Percentiles rank a stretch among this genome's conserved stretches.
Evolutionary conservation across 2,113 vertebrate genomes (phyloP).

Genomic region (Rhinogobius similis): DNA sequence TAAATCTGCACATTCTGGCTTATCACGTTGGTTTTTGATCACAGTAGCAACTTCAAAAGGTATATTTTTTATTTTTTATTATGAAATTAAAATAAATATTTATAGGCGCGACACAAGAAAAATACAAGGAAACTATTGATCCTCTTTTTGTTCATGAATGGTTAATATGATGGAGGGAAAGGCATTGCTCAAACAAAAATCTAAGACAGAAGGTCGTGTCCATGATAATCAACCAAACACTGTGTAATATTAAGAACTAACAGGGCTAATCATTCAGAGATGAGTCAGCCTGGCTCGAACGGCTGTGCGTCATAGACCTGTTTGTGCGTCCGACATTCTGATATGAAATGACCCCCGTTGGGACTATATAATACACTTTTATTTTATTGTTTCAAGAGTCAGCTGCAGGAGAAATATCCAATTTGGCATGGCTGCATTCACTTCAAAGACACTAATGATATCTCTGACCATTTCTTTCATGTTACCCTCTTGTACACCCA

Average conservation of each 20-base stretch:
- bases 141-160: too few species aligned
- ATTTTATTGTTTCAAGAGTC: background rate
- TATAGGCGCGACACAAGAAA: too few species aligned
- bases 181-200: background rate
- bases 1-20: too few species aligned
- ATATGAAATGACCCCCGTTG: slow-evolving; percentile 1
- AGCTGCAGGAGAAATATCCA: background rate
- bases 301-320: background rate
- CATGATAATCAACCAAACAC: background rate
- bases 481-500: background rate
- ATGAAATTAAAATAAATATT: too few species aligned
- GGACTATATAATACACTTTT: background rate
- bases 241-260: background rate
- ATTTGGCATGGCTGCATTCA: background rate
- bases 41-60: too few species aligned
- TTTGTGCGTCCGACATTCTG: background rate
- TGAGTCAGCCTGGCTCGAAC: slow-evolving; percentile 4
- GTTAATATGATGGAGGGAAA: background rate
- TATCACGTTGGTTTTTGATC: too few species aligned
- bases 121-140: too few species aligned
- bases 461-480: background rate
- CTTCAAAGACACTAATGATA: background rate
- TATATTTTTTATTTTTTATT: too few species aligned
- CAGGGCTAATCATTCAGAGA: background rate
- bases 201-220: background rate